Evolutionary conservation across 2,888 invertebrate species (phyloP).

Genomic region (Nephrotoma flavescens): DNA sequence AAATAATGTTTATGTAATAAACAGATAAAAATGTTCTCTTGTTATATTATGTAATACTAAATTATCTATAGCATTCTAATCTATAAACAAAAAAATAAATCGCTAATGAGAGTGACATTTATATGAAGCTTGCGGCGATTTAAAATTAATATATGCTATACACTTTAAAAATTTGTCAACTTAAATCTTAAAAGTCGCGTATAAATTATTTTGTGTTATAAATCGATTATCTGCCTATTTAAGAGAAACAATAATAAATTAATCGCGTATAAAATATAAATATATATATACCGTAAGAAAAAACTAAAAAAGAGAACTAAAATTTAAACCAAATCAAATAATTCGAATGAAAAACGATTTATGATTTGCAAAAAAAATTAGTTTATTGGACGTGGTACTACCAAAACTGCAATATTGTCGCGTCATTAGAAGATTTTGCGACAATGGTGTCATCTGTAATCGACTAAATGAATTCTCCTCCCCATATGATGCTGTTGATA

Average conservation of each 20-base stretch:
- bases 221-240: neutral
- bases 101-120: neutral
- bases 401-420: conserved; percentile 92
- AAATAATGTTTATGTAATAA: neutral
- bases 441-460: conserved; percentile 20
- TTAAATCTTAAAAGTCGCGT: neutral
- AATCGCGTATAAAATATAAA: neutral
- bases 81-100: neutral
- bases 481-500: conserved; percentile 75
- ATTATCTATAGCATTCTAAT: neutral
- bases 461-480: conserved; percentile 38
- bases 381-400: conserved; percentile 42
- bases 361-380: neutral
- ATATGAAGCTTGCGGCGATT: neutral
- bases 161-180: neutral
- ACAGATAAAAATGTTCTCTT: neutral
- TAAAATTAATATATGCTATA: neutral
- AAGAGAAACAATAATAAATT: neutral
- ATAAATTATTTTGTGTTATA: neutral
- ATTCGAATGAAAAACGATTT: conserved; percentile 11
- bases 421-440: conserved; percentile 59
- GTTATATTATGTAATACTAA: neutral
- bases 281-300: conserved; percentile 5
- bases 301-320: neutral
- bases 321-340: conserved; percentile 9